phyloP scores from a whole-genome alignment of 2,113 vertebrate genomes.

The Oenanthe melanoleuca region DNA sequence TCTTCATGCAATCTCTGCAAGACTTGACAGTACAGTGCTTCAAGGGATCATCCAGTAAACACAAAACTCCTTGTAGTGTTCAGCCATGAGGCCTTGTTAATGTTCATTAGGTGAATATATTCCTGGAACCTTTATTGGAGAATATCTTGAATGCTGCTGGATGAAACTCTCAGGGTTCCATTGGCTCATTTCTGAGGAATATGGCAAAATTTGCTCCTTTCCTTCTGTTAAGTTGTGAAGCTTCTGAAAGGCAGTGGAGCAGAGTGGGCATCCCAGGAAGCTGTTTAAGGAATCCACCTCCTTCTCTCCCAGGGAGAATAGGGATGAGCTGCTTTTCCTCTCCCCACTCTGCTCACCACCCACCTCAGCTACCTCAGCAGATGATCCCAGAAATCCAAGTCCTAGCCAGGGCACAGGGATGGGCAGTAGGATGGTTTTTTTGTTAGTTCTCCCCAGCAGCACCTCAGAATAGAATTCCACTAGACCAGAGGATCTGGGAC shows the following conservation, averaged over 20 bases:
- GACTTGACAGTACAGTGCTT: not conserved
- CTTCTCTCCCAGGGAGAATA: not conserved
- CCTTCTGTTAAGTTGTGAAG: not conserved
- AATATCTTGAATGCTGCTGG: not conserved
- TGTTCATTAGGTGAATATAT: not conserved
- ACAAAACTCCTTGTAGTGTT: not conserved
- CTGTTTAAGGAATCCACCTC: not conserved
- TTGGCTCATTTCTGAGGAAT: not conserved
- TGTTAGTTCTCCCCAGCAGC: not conserved
- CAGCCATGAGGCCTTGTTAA: not conserved
- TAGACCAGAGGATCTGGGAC: not conserved
- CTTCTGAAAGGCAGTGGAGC: not conserved
- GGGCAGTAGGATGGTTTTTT: not conserved
- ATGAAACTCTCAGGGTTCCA: not conserved
- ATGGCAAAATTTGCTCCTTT: not conserved
- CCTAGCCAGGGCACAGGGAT: not conserved
- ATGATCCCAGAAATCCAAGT: not conserved
- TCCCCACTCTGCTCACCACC: not conserved
- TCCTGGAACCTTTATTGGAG: not conserved
- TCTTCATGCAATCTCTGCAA: not conserved
- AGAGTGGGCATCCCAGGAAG: not conserved
- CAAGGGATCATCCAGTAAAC: not conserved
- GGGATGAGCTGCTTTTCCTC: not conserved
- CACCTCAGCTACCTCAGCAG: not conserved
- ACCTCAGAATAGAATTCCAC: not conserved